These are phyloP conservation scores for Choloepus hoffmanni DNA, from an alignment of 2,113 vertebrate species.

Conservation along the genomic window DNA sequence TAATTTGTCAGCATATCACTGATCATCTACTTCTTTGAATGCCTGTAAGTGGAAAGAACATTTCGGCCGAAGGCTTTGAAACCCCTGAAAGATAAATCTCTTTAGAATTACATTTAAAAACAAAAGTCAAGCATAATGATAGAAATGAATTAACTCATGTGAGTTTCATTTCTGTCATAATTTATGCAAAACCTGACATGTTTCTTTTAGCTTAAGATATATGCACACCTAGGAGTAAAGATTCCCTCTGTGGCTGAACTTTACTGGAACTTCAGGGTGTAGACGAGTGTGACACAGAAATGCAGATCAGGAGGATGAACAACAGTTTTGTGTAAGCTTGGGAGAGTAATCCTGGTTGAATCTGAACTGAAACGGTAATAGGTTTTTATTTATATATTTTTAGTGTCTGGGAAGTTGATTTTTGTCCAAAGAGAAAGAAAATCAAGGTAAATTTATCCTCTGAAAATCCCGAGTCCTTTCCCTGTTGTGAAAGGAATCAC, in stretches of 20 bases:
- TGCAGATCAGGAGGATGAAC: not conserved
- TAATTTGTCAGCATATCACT: not conserved
- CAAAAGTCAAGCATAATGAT: not conserved
- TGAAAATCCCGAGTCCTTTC: not conserved
- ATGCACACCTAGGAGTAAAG: not conserved
- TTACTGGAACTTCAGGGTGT: not conserved
- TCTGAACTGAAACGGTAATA: not conserved
- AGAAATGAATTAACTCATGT: conserved; percentile 19
- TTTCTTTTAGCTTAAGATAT: not conserved
- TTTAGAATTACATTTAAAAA: not conserved
- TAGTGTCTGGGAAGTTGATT: not conserved
- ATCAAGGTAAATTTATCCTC: not conserved
- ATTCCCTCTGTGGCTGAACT: not conserved
- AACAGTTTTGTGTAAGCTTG: not conserved
- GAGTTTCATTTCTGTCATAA: conserved; percentile 37
- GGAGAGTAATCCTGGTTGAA: not conserved
- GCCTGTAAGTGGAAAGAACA: not conserved
- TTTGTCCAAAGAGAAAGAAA: not conserved
- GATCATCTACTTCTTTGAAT: not conserved
- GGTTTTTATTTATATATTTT: not conserved
- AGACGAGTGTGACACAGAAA: not conserved
- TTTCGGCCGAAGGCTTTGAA: conserved; percentile 3
- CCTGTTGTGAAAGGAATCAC: not conserved
- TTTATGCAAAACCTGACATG: conserved; percentile 46
- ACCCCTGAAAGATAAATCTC: not conserved